Evolutionary conservation across 2,888 invertebrate species (phyloP), one percentile per base, ranked within the genome.

Genomic region (Lasioglossum pauxillum): DNA sequence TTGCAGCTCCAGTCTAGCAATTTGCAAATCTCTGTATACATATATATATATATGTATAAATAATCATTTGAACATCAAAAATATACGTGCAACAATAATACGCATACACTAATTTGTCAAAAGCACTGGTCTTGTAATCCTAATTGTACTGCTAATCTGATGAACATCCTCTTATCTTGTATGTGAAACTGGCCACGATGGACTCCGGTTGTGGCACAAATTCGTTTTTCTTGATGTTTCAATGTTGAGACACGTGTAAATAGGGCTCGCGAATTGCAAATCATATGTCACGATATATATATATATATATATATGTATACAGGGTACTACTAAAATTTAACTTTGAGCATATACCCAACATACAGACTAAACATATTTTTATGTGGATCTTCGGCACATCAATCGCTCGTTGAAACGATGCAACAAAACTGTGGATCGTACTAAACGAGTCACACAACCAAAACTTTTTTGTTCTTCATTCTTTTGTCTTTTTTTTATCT

Each of bases 371-470:
- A 79, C 38, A 41, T 41, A n/a, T 80, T 35, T 84, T 82, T 67
- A 46, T 79, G 76, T 69, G 67, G 75, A 88, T 71, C 46, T 71
- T 71, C 78, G 79, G 44, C 76, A 83, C 77, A 72, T 86, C 60
- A 72, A 81, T 67, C 74, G 19, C 78, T 73, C 72, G 75, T 19
- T 69, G 79, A 53, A 35, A 83, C 60, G 60, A 83, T 77, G 72
- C 76, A 85, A 89, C 78, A 69, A 82, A 87, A 75, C 12, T 23
- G 41, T 74, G 74, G 44, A 49, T 79, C 79, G 64, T 76, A 72
- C 76, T 67, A 77, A 82, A 91, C 84, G 80, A 78, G 74, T 82
- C 90, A 87, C 91, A 91, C 91, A 91, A 91, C 90, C 89, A 91
- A 90, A 90, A 85, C 69, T 46, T 60, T 19, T 71, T 72, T 44